A percentile compares a stretch with the other conserved stretches of the same genome.
These are phyloP conservation scores for Chromis chromis DNA, from an alignment of 2,797 vertebrate species.

Conservation along the genomic window DNA sequence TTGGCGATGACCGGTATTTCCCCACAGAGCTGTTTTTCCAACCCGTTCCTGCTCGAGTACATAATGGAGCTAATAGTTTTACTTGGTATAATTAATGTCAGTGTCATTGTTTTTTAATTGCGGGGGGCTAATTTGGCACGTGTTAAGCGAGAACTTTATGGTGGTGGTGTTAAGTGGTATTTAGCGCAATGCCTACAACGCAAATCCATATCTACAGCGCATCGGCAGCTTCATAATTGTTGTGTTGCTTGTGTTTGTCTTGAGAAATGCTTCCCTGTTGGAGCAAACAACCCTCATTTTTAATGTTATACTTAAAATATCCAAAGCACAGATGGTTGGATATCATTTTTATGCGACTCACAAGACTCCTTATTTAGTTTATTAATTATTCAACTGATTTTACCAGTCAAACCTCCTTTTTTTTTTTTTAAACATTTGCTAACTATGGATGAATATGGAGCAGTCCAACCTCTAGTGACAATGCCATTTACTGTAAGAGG, in stretches of 20 bases:
- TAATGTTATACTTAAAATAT: no score
- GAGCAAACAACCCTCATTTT: no score
- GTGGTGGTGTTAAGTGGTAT: not conserved
- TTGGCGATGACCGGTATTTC: slow-evolving; percentile 42
- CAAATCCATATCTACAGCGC: not conserved
- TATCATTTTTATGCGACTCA: no score
- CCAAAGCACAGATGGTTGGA: no score
- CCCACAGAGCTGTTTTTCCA: slow-evolving; percentile 6
- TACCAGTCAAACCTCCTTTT: not conserved
- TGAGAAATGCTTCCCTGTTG: not conserved
- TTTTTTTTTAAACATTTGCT: slow-evolving; percentile 17
- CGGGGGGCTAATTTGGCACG: slow-evolving; percentile 8
- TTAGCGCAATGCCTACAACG: not conserved
- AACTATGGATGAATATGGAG: slow-evolving; percentile 51
- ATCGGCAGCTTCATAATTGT: not conserved
- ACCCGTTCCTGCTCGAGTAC: slow-evolving; percentile 1
- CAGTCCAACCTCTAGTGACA: slow-evolving; percentile 52
- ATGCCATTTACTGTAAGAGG: slow-evolving; percentile 58
- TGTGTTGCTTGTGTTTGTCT: not conserved
- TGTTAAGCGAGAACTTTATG: slow-evolving; percentile 25
- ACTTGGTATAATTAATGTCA: slow-evolving; percentile 10
- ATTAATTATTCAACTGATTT: not conserved
- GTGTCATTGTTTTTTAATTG: slow-evolving; percentile 18
- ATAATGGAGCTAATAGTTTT: slow-evolving; percentile 16
- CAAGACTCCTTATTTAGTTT: not conserved